These are phyloP conservation scores for Lanius ludovicianus DNA, from an alignment of 2,113 vertebrate species.

Conservation along the genomic window DNA sequence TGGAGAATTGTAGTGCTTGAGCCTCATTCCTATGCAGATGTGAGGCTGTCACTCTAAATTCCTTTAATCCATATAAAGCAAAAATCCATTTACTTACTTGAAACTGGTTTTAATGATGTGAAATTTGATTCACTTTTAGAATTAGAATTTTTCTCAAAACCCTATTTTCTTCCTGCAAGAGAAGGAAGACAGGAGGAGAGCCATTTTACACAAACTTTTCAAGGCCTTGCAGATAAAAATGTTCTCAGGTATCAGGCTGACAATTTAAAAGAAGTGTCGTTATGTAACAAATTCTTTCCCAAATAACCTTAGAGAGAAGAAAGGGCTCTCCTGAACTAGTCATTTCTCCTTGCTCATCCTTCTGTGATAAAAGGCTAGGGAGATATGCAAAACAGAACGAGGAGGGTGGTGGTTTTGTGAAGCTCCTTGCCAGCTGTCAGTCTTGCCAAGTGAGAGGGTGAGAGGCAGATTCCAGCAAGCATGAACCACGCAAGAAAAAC, in stretches of 20 bases:
- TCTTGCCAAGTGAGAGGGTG: background rate
- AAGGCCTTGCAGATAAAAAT: background rate
- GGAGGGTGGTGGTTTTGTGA: background rate
- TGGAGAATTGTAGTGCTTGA: background rate
- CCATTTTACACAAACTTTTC: background rate
- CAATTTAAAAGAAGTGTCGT: background rate
- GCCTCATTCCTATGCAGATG: background rate
- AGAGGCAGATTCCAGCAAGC: background rate
- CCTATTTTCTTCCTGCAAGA: background rate
- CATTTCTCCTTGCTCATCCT: background rate
- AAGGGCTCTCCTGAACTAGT: background rate
- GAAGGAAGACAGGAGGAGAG: background rate
- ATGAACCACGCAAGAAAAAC: accelerated
- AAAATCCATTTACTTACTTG: background rate
- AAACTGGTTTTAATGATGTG: background rate
- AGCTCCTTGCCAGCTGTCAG: background rate
- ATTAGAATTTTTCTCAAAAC: background rate
- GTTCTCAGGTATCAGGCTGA: background rate
- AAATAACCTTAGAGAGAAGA: background rate
- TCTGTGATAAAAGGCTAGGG: background rate
- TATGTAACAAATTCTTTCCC: background rate
- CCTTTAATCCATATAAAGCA: background rate
- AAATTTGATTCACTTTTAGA: background rate
- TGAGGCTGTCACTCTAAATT: background rate
- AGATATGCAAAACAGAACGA: background rate